These are phyloP conservation scores for Ginglymostoma cirratum DNA, from an alignment of 2,113 vertebrate genomes.

Conservation along the genomic window DNA sequence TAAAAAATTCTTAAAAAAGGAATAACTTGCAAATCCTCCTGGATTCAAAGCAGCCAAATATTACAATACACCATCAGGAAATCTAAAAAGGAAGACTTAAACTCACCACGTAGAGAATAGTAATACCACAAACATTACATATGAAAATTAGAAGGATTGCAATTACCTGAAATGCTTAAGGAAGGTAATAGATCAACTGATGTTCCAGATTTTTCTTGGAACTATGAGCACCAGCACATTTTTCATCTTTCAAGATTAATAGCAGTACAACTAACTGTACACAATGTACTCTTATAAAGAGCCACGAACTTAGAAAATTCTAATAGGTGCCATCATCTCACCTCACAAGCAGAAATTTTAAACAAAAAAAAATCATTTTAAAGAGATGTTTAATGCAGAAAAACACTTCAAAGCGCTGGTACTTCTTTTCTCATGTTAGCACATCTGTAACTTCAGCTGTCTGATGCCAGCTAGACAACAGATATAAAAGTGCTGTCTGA, in stretches of 20 bases:
- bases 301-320: not conserved
- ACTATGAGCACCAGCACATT: not conserved
- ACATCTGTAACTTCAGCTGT: not conserved
- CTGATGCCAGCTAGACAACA: not conserved
- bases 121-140: not conserved
- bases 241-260: not conserved
- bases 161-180: not conserved
- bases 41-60: not conserved
- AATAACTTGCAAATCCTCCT: not conserved
- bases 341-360: not conserved
- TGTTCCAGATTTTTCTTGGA: not conserved
- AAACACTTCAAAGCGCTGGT: not conserved
- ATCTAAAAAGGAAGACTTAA: not conserved
- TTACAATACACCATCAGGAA: not conserved
- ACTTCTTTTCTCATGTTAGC: not conserved
- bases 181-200: not conserved
- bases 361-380: not conserved
- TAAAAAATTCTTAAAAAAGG: not conserved
- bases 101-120: not conserved
- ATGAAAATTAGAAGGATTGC: not conserved
- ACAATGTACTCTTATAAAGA: not conserved
- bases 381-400: not conserved
- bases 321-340: not conserved
- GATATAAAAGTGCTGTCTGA: not conserved
- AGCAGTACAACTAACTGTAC: not conserved